phyloP scores from a whole-genome alignment of 2,113 vertebrate genomes.

The Oceanodroma tethys region DNA sequence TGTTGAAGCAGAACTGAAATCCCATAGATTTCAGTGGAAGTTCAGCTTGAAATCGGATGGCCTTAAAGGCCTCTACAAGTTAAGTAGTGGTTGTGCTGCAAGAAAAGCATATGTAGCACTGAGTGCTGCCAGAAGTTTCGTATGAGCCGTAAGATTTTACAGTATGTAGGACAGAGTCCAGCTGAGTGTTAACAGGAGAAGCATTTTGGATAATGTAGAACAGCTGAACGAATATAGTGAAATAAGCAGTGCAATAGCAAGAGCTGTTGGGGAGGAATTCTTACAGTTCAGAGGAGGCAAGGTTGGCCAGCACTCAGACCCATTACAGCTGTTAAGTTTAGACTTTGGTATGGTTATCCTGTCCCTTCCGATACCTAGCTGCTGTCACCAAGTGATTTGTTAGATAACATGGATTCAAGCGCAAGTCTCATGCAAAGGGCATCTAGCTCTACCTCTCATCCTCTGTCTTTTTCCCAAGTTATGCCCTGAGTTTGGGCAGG shows the following conservation, averaged over 20 bases:
- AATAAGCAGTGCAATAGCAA: conserved; percentile 50
- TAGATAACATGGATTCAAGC: background rate
- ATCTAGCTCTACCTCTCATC: background rate
- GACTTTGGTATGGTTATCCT: background rate
- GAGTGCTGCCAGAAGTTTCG: conserved; percentile 62
- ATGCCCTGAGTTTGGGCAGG: background rate
- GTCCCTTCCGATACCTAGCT: background rate
- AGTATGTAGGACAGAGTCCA: conserved; percentile 66
- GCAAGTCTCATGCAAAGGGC: background rate
- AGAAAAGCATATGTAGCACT: conserved; percentile 65
- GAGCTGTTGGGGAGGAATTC: conserved; percentile 27
- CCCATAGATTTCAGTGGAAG: conserved; percentile 46
- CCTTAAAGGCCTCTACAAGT: conserved; percentile 56
- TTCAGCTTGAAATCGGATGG: conserved; percentile 46
- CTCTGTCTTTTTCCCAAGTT: background rate
- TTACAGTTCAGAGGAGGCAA: conserved; percentile 56
- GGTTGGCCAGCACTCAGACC: conserved; percentile 48
- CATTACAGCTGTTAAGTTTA: background rate
- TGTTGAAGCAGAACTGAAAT: conserved; percentile 21
- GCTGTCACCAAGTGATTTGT: background rate
- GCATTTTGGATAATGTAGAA: conserved; percentile 64
- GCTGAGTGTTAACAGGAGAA: conserved; percentile 68
- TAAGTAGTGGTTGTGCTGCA: conserved; percentile 66
- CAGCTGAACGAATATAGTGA: conserved; percentile 65
- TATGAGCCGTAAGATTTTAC: conserved; percentile 74